Evolutionary conservation across 2,888 invertebrate species (phyloP), one percentile per base, ranked within the genome.

Genomic region (Troilus luridus): DNA sequence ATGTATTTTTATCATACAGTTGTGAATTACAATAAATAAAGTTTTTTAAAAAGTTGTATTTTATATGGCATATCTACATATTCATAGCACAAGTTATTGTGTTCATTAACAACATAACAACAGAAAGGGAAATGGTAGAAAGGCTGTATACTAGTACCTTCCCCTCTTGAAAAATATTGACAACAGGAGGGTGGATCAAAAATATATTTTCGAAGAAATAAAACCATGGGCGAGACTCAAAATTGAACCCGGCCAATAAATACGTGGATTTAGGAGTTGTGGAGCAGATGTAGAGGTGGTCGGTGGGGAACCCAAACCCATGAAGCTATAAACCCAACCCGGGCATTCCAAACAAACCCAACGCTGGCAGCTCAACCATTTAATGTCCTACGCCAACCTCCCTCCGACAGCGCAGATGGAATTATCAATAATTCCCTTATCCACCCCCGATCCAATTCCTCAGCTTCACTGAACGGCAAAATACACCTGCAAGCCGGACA

Each of bases 351-450:
- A 85, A 85, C 85, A 54, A n/a, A 77, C 72, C 19, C n/a, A n/a
- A 56, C 41, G 56, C 56, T 5, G 54, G 3, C 85, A 7, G 56
- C 56, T 85, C 56, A 56, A 85, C 85, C 85, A 85, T 56, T 85
- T 56, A 85, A 85, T 56, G 56, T n/a, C n/a, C 85, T 56, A 85
- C 21, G 56, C n/a, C 56, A 58, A 56, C 56, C 56, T n/a, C 85
- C 85, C 56, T 9, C 10, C 12, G n/a, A n/a, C 8, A 19, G 19
- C 21, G 54, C 21, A 56, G 56, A 85, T 85, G 85, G 85, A 85
- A 85, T 85, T 54, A 85, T 56, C 85, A 85, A 85, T 85, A 85
- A 85, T 85, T 54, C 56, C 85, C 85, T 56, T 12, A 56, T 56
- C 85, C 85, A 56, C 85, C 14, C 85, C 56, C 9, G 6, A 56